Evolutionary conservation across 2,888 invertebrate species (phyloP).

Genomic region (Listrodromus nycthemerus): DNA sequence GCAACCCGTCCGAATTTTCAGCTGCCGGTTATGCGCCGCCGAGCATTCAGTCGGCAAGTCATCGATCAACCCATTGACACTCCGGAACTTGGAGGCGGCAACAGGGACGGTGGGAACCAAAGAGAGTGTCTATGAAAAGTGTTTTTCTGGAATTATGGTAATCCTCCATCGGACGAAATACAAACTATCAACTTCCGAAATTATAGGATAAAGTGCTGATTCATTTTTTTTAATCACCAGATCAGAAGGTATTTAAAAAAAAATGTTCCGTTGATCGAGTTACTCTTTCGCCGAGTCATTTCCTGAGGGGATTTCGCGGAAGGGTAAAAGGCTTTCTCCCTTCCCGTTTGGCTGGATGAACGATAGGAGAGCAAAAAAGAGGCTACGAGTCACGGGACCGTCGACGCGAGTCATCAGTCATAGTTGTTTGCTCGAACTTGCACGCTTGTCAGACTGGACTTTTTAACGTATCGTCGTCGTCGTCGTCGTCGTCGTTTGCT

Average conservation of each 20-base stretch:
- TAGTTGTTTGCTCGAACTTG: constrained; percentile 73
- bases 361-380: constrained; percentile 11
- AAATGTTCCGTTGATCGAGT: constrained; percentile 5
- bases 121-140: not conserved
- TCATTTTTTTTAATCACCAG: not conserved
- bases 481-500: not conserved
- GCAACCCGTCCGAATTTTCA: constrained; percentile 61
- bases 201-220: not conserved
- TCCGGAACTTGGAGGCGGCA: constrained; percentile 46
- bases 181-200: not conserved
- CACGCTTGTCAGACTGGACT: constrained; percentile 28
- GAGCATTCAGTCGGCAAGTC: constrained; percentile 34
- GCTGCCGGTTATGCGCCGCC: constrained; percentile 49
- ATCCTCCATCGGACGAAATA: not conserved
- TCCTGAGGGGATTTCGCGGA: not conserved
- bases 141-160: not conserved
- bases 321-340: not conserved
- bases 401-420: constrained; percentile 73
- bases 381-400: constrained; percentile 9
- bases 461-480: constrained; percentile 3
- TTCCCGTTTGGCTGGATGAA: constrained; percentile 27
- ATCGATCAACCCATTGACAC: constrained; percentile 64
- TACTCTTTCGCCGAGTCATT: not conserved
- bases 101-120: not conserved
- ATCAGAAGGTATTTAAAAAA: not conserved